phyloP scores from a whole-genome alignment of 2,113 vertebrate genomes.

The Eira barbara region DNA sequence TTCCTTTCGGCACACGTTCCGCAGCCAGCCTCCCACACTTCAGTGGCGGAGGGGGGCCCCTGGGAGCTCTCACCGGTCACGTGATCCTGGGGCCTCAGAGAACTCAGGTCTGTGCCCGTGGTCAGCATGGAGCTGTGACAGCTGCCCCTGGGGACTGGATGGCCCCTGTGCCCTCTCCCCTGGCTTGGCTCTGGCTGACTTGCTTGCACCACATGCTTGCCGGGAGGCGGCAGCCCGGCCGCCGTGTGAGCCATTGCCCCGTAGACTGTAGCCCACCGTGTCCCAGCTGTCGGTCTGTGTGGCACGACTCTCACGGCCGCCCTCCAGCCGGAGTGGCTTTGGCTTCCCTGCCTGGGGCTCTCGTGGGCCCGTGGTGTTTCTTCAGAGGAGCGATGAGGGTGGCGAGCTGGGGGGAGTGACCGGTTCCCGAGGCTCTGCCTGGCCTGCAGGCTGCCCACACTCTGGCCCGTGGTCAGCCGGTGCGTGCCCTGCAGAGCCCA shows the following conservation, averaged over 20 bases:
- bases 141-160: not conserved
- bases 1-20: not conserved
- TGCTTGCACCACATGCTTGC: fast-evolving
- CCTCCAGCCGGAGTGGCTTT: not conserved
- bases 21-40: not conserved
- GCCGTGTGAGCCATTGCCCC: fast-evolving
- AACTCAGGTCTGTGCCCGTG: not conserved
- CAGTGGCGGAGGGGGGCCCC: not conserved
- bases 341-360: not conserved
- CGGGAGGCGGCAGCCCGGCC: not conserved
- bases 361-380: not conserved
- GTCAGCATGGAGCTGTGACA: not conserved
- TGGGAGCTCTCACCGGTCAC: not conserved
- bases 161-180: not conserved
- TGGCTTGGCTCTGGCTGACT: not conserved
- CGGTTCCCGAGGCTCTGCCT: not conserved
- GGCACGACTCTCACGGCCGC: not conserved
- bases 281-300: not conserved
- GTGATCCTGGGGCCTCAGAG: not conserved
- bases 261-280: fast-evolving
- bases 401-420: not conserved
- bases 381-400: not conserved
- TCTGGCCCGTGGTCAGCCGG: fast-evolving
- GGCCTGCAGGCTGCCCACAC: not conserved
- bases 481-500: not conserved